Evolutionary conservation across 2,888 invertebrate species (phyloP).

Genomic region (Beris chalybata): DNA sequence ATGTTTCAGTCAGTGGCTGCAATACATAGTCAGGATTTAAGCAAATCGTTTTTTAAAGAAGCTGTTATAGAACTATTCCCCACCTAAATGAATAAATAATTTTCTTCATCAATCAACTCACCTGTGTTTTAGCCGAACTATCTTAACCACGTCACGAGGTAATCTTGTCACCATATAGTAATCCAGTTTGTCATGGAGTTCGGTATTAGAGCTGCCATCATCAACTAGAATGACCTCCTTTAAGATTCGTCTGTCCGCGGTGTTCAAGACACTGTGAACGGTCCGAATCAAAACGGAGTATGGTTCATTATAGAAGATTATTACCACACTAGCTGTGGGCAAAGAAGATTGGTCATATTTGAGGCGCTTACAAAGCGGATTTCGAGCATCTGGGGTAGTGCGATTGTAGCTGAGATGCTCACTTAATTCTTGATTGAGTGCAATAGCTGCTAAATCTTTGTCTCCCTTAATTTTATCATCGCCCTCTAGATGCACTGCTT

Average conservation of each 20-base stretch:
- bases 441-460: constrained; percentile 75
- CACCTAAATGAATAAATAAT: too few species aligned
- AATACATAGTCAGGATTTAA: too few species aligned
- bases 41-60: too few species aligned
- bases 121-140: constrained; percentile 75
- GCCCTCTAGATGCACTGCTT: constrained; percentile 67
- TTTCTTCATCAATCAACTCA: constrained; percentile 45
- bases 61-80: too few species aligned
- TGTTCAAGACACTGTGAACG: constrained; percentile 72
- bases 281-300: constrained; percentile 80
- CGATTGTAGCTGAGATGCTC: constrained; percentile 85
- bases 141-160: constrained; percentile 66
- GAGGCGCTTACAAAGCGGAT: constrained; percentile 49
- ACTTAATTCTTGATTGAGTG: constrained; percentile 85
- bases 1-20: too few species aligned
- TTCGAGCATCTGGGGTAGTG: constrained; percentile 57
- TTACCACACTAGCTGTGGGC: constrained; percentile 74
- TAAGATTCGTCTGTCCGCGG: constrained; percentile 65
- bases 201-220: constrained; percentile 82
- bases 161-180: constrained; percentile 77
- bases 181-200: constrained; percentile 72
- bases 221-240: constrained; percentile 95
- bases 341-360: constrained; percentile 66
- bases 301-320: constrained; percentile 90
- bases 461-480: constrained; percentile 69